These are phyloP conservation scores for Platanista minor DNA, from an alignment of 2,113 vertebrate species.

Conservation along the genomic window DNA sequence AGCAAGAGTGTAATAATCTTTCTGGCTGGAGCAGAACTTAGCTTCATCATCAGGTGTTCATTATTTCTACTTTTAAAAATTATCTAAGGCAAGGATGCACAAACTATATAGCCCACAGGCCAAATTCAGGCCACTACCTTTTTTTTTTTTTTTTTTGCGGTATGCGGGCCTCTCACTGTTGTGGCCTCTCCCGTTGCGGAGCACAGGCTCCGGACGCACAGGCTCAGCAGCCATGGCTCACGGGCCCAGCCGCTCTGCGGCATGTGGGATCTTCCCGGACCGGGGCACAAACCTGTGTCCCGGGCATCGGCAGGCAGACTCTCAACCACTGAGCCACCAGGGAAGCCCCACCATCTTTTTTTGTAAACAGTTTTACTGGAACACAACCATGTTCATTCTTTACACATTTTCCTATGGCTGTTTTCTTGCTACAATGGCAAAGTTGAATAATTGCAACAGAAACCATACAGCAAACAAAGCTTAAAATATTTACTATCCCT, in stretches of 20 bases:
- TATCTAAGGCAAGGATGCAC: background rate
- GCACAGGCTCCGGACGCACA: no score
- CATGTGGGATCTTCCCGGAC: no score
- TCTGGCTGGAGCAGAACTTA: background rate
- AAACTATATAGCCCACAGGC: background rate
- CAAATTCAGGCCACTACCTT: background rate
- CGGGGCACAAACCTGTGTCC: no score
- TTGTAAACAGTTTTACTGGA: background rate
- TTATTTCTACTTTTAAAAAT: background rate
- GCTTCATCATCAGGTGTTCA: background rate
- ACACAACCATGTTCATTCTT: background rate
- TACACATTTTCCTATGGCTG: background rate
- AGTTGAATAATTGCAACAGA: background rate
- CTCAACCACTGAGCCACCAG: no score
- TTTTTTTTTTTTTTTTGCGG: background rate
- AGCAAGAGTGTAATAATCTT: background rate
- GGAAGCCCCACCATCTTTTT: no score
- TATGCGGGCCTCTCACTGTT: no score
- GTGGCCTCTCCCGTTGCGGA: no score
- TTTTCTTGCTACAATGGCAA: background rate
- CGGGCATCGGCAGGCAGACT: no score
- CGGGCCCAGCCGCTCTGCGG: no score
- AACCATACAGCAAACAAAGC: rapidly evolving
- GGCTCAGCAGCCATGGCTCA: no score
- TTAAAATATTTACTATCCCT: background rate